These are phyloP conservation scores for Holotrichia oblita DNA, from an alignment of 1,140 invertebrate species.

Conservation along the genomic window DNA sequence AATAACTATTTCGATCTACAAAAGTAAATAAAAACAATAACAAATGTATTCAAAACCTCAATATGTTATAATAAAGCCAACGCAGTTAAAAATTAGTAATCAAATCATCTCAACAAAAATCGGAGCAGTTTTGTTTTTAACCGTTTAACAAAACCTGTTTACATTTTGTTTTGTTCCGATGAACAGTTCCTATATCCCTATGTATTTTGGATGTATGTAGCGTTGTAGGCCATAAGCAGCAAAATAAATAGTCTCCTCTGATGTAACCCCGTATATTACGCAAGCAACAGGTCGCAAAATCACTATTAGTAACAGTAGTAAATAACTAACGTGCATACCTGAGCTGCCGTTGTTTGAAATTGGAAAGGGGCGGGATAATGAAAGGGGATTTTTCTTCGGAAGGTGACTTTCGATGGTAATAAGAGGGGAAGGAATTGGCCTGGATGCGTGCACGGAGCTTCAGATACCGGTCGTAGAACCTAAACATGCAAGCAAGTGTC, in stretches of 20 bases:
- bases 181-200: background rate
- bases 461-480: constrained; percentile 88
- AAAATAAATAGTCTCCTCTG: background rate
- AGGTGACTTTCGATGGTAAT: constrained; percentile 44
- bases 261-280: background rate
- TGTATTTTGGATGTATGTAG: no score
- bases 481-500: constrained; percentile 63
- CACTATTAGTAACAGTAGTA: constrained; percentile 41
- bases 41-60: no score
- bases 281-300: constrained; percentile 32
- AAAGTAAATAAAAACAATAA: no score
- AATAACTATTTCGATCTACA: no score
- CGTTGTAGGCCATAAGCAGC: no score
- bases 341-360: constrained; percentile 65
- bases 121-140: background rate
- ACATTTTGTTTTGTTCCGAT: background rate
- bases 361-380: constrained; percentile 55
- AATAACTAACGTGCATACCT: constrained; percentile 59
- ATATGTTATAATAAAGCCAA: background rate
- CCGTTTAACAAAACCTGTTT: background rate
- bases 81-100: constrained; percentile 1
- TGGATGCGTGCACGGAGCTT: constrained; percentile 87
- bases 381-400: constrained; percentile 46
- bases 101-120: background rate
- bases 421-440: constrained; percentile 62